Conservation (phyloP, 2,797 vertebrate species). For the Sebastes hubbsi region DNA sequence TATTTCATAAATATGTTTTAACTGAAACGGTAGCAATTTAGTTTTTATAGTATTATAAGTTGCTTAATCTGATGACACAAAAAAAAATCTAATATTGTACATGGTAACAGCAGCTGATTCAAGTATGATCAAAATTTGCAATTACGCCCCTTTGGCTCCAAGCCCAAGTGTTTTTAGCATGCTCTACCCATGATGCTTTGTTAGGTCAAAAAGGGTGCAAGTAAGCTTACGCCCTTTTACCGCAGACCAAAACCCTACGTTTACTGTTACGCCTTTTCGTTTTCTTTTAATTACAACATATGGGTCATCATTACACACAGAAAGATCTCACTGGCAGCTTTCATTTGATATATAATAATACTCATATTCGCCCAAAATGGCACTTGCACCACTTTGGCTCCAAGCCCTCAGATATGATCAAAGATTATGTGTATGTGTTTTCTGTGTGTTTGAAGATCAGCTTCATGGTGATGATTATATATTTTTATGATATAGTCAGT, state of each 20-base stretch:
- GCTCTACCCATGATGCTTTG: not conserved
- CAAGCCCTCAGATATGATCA: not conserved
- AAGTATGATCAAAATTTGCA: not conserved
- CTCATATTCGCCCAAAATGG: not conserved
- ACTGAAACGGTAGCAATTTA: not conserved
- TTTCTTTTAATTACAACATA: not conserved
- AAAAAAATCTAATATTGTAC: not conserved
- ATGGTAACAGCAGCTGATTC: not conserved
- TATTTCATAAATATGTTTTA: not conserved
- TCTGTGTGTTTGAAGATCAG: constrained; percentile 19
- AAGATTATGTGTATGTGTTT: constrained; percentile 16
- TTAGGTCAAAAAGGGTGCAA: not conserved
- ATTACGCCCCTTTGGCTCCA: not conserved
- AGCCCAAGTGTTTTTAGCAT: not conserved
- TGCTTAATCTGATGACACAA: not conserved
- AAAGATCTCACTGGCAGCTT: not conserved
- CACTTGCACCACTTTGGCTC: not conserved
- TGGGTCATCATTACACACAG: not conserved
- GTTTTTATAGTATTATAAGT: not conserved
- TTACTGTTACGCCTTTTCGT: not conserved
- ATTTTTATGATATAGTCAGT: not conserved
- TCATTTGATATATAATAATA: not conserved
- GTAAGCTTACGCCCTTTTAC: not conserved
- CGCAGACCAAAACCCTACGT: not conserved
- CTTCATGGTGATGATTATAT: not conserved